phyloP scores from a whole-genome alignment of 2,888 invertebrate genomes.

The Clistopyga incitator region DNA sequence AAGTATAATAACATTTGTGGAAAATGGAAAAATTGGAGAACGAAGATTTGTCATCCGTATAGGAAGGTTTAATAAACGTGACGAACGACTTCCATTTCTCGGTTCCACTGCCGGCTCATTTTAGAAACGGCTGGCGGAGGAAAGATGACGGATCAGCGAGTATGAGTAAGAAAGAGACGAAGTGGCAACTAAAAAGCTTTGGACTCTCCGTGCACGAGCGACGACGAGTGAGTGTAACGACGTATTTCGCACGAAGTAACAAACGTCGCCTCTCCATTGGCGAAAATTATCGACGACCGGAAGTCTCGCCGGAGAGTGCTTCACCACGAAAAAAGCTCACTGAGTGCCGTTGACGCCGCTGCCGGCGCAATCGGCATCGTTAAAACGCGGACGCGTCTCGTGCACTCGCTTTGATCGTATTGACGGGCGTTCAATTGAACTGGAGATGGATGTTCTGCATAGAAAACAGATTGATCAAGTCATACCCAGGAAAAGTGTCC shows the following conservation, averaged over 20 bases:
- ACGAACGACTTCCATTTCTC: constrained; percentile 11
- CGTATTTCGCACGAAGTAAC: not conserved
- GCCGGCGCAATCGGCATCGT: constrained; percentile 12
- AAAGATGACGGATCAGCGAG: constrained; percentile 9
- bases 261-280: constrained; percentile 9
- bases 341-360: constrained; percentile 1
- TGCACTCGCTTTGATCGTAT: constrained; percentile 5
- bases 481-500: not conserved
- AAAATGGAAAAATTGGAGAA: not conserved
- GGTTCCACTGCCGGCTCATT: constrained; percentile 6
- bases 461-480: not conserved
- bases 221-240: not conserved
- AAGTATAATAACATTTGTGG: not conserved
- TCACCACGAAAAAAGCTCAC: constrained; percentile 9
- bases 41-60: constrained; percentile 19
- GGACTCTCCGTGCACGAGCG: not conserved
- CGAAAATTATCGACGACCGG: constrained; percentile 44
- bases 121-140: constrained; percentile 1
- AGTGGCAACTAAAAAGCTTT: constrained; percentile 10
- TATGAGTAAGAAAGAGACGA: constrained; percentile 17
- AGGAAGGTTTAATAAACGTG: not conserved
- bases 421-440: not conserved
- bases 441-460: not conserved
- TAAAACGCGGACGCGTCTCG: constrained; percentile 5
- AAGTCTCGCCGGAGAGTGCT: constrained; percentile 21